Conservation (phyloP, 2,888 invertebrate species). For the Phaedon cochleariae region DNA sequence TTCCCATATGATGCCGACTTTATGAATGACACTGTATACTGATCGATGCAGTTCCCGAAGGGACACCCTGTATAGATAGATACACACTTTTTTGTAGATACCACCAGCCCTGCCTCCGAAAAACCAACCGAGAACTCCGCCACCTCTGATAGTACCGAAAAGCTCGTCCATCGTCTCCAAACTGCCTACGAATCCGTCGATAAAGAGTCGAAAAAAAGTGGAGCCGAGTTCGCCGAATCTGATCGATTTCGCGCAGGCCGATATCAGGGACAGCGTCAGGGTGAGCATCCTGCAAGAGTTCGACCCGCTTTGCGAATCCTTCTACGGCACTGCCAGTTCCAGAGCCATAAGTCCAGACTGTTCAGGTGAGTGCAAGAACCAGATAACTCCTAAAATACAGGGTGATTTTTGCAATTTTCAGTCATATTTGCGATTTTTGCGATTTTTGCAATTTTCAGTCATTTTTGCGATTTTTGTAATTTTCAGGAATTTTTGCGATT, state of each 20-base stretch:
- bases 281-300: constrained; percentile 86
- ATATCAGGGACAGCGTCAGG: constrained; percentile 65
- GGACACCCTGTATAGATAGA: too few relatives aligned
- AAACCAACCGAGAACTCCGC: constrained; percentile 55
- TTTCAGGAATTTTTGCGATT: too few relatives aligned
- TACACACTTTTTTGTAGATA: constrained; percentile 34
- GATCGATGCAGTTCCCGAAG: too few relatives aligned
- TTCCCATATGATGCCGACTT: too few relatives aligned
- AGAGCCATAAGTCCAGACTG: constrained; percentile 61
- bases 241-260: constrained; percentile 66
- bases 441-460: too few relatives aligned
- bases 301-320: constrained; percentile 77
- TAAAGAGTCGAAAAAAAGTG: constrained; percentile 32
- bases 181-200: constrained; percentile 34
- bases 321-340: constrained; percentile 53
- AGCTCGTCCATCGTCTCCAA: constrained; percentile 25
- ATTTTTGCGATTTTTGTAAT: too few relatives aligned
- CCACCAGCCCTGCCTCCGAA: constrained; percentile 59
- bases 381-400: too few relatives aligned
- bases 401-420: too few relatives aligned
- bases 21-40: too few relatives aligned
- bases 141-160: constrained; percentile 46
- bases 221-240: constrained; percentile 58
- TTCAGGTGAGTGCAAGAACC: constrained; percentile 63
- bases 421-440: too few relatives aligned